Percentiles rank a stretch among this genome's conserved stretches.
phyloP scores from a whole-genome alignment of 92 coral and sea anemone species.

The Epizoanthus illoricatus region DNA sequence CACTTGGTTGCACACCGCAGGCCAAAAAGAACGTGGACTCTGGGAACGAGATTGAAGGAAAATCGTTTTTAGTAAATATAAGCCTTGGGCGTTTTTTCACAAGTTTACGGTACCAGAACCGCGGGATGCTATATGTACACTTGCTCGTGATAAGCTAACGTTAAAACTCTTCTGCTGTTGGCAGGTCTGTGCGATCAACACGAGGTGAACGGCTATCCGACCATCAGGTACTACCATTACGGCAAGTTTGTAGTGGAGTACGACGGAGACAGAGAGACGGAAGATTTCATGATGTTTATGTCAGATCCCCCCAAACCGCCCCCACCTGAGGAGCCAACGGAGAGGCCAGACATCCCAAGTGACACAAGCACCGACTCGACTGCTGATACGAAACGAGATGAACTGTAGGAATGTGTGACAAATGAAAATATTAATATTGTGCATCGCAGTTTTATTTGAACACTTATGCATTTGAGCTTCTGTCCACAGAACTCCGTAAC shows the following conservation, averaged over 20 bases:
- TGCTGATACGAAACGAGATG: constrained; percentile 45
- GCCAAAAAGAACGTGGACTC: no score
- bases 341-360: not conserved
- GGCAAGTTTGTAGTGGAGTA: constrained; percentile 78
- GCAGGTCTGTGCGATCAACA: constrained; percentile 83
- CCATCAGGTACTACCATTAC: constrained; percentile 78
- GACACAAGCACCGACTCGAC: not conserved
- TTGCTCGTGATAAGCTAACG: no score
- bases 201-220: constrained; percentile 90
- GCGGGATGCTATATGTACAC: no score
- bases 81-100: no score
- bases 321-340: constrained; percentile 47
- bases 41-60: no score
- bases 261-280: constrained; percentile 78
- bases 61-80: no score
- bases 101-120: no score
- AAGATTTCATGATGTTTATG: constrained; percentile 80
- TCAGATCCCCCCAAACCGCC: constrained; percentile 73
- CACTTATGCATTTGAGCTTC: not conserved
- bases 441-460: not conserved
- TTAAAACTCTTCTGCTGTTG: not conserved
- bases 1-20: no score
- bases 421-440: not conserved
- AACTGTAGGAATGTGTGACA: constrained; percentile 29
- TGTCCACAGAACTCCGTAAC: not conserved